These are phyloP conservation scores for Desmophyllum pertusum DNA, from an alignment of 92 coral and sea anemone genomes.

Conservation along the genomic window DNA sequence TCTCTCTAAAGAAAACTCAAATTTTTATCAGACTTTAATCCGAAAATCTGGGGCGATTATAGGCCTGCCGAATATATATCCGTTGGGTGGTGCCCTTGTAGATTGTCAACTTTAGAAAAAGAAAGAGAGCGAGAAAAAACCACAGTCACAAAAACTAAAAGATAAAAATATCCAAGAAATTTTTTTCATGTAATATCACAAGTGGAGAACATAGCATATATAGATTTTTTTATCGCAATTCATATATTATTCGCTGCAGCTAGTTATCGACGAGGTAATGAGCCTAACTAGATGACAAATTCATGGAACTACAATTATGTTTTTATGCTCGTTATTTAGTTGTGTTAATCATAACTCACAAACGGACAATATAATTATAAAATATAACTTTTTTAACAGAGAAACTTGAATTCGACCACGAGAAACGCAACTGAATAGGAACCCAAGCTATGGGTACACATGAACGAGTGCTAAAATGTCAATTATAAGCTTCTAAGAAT, in stretches of 20 bases:
- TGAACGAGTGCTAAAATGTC: background rate
- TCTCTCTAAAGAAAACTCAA: too few relatives aligned
- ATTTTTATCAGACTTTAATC: too few relatives aligned
- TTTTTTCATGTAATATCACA: background rate
- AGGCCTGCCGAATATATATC: too few relatives aligned
- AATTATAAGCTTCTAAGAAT: background rate
- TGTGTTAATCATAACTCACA: background rate
- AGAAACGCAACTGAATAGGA: too few relatives aligned
- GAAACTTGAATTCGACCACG: background rate
- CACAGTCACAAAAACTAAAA: too few relatives aligned
- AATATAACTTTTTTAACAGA: background rate
- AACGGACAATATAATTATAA: background rate
- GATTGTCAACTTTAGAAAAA: background rate
- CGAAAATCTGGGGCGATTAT: too few relatives aligned
- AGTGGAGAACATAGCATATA: background rate
- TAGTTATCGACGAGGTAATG: background rate
- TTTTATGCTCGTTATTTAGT: background rate
- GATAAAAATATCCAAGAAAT: background rate
- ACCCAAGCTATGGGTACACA: background rate
- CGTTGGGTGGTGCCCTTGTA: too few relatives aligned
- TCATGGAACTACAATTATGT: constrained; percentile 4
- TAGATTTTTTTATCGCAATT: background rate
- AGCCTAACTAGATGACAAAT: background rate
- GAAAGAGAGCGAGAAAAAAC: background rate
- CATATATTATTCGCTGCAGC: background rate